phyloP scores from a whole-genome alignment of 2,113 vertebrate species.

The Xiphorhynchus elegans region DNA sequence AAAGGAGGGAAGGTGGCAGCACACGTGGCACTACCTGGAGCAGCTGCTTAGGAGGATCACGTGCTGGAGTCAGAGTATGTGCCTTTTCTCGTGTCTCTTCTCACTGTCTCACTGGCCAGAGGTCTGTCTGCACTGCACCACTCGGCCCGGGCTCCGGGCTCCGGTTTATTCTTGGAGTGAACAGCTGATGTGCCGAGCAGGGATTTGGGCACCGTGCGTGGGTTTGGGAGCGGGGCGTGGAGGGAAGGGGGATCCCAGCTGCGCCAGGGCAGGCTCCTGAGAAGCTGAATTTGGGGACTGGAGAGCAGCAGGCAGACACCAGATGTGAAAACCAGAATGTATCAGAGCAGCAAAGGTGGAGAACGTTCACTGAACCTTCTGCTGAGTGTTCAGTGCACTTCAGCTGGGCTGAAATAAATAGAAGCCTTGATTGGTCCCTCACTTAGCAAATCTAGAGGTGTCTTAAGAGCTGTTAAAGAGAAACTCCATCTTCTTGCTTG shows the following conservation, averaged over 20 bases:
- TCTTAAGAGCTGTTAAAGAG: not conserved
- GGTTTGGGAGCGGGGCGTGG: accelerated
- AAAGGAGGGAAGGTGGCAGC: accelerated
- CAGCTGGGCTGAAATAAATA: not conserved
- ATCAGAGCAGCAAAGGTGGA: not conserved
- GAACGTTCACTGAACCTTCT: not conserved
- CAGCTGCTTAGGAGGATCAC: not conserved
- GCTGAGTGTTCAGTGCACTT: not conserved
- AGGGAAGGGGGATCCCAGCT: not conserved
- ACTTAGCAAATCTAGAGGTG: not conserved
- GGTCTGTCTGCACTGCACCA: not conserved
- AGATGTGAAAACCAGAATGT: accelerated
- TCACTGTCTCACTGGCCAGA: not conserved
- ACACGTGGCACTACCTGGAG: accelerated
- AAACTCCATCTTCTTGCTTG: not conserved
- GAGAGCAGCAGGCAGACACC: not conserved
- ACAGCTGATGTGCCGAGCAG: accelerated
- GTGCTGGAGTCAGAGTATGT: not conserved
- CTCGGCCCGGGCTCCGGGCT: not conserved
- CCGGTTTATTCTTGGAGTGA: not conserved
- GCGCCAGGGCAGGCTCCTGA: not conserved
- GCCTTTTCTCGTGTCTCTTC: not conserved
- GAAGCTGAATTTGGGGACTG: not conserved
- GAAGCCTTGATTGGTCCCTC: not conserved
- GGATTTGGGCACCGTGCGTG: accelerated